phyloP scores from a whole-genome alignment of 2,888 invertebrate genomes.

The Cheilosia urbana region DNA sequence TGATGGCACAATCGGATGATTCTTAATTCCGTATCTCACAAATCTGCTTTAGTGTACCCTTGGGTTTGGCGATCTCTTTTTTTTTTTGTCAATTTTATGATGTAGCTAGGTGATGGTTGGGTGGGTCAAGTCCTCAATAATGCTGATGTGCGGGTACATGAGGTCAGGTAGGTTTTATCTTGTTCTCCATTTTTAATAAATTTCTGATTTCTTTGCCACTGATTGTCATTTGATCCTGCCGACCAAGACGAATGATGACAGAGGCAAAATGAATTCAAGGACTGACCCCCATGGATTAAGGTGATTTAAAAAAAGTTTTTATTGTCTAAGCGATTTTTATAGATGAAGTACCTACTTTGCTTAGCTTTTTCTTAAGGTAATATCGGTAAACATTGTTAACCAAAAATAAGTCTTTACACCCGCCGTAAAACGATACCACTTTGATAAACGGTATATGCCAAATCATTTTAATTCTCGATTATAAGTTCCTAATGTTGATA shows the following conservation, averaged over 20 bases:
- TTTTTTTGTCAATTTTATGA: slow-evolving; percentile 10
- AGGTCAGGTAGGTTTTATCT: slow-evolving; percentile 19
- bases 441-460: too few species aligned
- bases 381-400: too few species aligned
- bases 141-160: slow-evolving; percentile 11
- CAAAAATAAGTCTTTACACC: background rate
- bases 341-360: too few species aligned
- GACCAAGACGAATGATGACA: slow-evolving; percentile 13
- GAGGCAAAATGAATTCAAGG: background rate
- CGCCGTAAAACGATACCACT: too few species aligned
- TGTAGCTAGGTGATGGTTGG: slow-evolving; percentile 32
- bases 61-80: slow-evolving; percentile 23
- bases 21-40: slow-evolving; percentile 65
- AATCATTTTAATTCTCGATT: too few species aligned
- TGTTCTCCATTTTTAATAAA: slow-evolving; percentile 21
- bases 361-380: background rate
- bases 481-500: too few species aligned
- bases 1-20: slow-evolving; percentile 70
- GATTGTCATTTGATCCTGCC: slow-evolving; percentile 46
- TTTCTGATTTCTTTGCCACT: slow-evolving; percentile 34
- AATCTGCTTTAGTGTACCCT: slow-evolving; percentile 54
- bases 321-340: background rate
- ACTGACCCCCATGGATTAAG: slow-evolving; percentile 13
- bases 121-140: slow-evolving; percentile 35
- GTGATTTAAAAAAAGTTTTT: slow-evolving; percentile 13